Evolutionary conservation across 2,797 vertebrate genomes (phyloP).

Genomic region (Sandelia bainsii): DNA sequence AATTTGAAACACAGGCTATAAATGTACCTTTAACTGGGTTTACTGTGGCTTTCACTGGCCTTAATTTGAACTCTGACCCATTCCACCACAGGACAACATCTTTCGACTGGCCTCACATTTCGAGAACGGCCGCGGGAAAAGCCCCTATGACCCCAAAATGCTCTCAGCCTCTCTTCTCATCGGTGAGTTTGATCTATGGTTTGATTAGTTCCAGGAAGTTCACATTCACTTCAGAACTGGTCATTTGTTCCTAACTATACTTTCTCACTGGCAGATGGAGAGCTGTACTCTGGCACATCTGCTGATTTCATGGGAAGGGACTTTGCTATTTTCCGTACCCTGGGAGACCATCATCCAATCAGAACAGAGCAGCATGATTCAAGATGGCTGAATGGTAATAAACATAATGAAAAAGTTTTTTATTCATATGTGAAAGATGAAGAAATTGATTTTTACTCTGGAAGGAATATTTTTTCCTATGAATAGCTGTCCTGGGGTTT

Average conservation of each 20-base stretch:
- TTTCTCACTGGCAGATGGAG: constrained; percentile 87
- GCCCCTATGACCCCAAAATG: constrained; percentile 95
- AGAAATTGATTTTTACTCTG: not conserved
- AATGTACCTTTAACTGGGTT: constrained; percentile 45
- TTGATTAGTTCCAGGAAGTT: constrained; percentile 57
- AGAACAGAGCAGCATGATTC: constrained; percentile 97
- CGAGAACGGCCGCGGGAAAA: constrained; percentile 96
- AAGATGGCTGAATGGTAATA: constrained; percentile 95
- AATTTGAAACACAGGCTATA: constrained; percentile 65
- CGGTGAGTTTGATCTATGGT: constrained; percentile 81
- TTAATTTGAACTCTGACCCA: constrained; percentile 65
- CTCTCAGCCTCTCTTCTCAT: constrained; percentile 94
- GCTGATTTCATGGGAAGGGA: constrained; percentile 98
- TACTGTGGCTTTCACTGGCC: constrained; percentile 50
- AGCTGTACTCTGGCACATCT: constrained; percentile 95
- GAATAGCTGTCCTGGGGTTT: not conserved
- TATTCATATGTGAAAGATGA: not conserved
- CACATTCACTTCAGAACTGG: constrained; percentile 14
- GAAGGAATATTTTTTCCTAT: not conserved
- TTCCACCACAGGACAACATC: constrained; percentile 88
- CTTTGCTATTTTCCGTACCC: constrained; percentile 96
- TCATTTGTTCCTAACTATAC: constrained; percentile 50
- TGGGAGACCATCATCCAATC: constrained; percentile 95
- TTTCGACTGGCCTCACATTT: constrained; percentile 92
- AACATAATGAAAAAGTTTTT: constrained; percentile 27